A percentile compares a stretch with the other conserved stretches of the same genome.
Conservation (phyloP, 1,140 invertebrate species). For the Formica selysi region DNA sequence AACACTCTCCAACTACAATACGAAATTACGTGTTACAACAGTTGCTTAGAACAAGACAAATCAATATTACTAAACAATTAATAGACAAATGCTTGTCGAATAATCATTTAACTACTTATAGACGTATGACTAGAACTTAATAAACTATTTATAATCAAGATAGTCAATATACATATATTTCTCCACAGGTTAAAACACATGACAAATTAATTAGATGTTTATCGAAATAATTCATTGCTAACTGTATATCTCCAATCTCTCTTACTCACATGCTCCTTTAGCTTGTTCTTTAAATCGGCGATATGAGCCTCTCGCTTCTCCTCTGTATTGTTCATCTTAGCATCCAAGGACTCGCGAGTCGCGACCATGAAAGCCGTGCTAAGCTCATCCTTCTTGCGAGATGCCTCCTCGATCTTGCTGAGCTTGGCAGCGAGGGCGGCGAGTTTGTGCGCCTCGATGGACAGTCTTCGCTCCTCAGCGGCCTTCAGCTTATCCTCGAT, state of each 20-base stretch:
- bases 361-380: slow-evolving; percentile 93
- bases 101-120: neutral
- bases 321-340: slow-evolving; percentile 95
- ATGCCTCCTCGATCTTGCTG: slow-evolving; percentile 95
- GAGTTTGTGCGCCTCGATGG: slow-evolving; percentile 94
- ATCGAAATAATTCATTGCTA: neutral
- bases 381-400: slow-evolving; percentile 95
- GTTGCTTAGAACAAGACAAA: neutral
- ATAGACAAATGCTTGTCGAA: neutral
- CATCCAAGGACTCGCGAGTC: slow-evolving; percentile 94
- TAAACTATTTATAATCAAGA: neutral
- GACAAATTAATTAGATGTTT: neutral
- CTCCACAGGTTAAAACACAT: neutral
- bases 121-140: neutral
- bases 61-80: neutral
- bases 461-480: slow-evolving; percentile 96
- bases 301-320: slow-evolving; percentile 96
- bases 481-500: slow-evolving; percentile 96
- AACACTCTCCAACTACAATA: slow-evolving; percentile 91
- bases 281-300: slow-evolving; percentile 93
- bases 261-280: slow-evolving; percentile 91
- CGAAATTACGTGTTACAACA: slow-evolving; percentile 5
- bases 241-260: neutral
- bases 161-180: slow-evolving; percentile 6
- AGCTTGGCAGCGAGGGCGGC: slow-evolving; percentile 93